Evolutionary conservation across 2,888 invertebrate species (phyloP).

Genomic region (Atethmia centrago): DNA sequence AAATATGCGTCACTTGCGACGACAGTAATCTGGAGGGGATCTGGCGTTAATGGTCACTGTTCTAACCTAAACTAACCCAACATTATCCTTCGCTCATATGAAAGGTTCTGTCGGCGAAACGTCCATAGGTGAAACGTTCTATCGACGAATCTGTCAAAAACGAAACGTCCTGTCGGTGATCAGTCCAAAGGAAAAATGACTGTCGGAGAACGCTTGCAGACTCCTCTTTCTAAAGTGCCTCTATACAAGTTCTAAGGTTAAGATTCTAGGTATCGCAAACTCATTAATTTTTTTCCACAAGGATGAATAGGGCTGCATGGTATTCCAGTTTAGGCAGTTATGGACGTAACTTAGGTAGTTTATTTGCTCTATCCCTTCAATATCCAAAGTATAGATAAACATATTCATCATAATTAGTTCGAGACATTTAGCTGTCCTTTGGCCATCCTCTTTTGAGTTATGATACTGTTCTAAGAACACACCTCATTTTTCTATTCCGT

Average conservation of each 20-base stretch:
- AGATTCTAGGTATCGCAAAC: not conserved
- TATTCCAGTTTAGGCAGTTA: not conserved
- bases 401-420: constrained; percentile 71
- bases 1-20: too few species aligned
- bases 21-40: too few species aligned
- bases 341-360: constrained; percentile 10
- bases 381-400: constrained; percentile 51
- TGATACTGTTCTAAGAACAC: constrained; percentile 81
- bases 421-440: constrained; percentile 62
- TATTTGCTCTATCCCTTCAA: constrained; percentile 54
- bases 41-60: too few species aligned
- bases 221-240: too few species aligned
- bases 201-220: too few species aligned
- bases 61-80: too few species aligned
- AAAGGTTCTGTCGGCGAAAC: too few species aligned
- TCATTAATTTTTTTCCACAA: not conserved
- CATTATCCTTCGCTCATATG: too few species aligned
- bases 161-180: too few species aligned
- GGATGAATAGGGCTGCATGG: not conserved
- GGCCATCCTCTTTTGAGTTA: constrained; percentile 77
- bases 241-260: not conserved
- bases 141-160: too few species aligned
- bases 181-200: too few species aligned
- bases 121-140: too few species aligned
- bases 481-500: constrained; percentile 82